Conservation (phyloP, 2,113 vertebrate species). For the Vulpes vulpes region DNA sequence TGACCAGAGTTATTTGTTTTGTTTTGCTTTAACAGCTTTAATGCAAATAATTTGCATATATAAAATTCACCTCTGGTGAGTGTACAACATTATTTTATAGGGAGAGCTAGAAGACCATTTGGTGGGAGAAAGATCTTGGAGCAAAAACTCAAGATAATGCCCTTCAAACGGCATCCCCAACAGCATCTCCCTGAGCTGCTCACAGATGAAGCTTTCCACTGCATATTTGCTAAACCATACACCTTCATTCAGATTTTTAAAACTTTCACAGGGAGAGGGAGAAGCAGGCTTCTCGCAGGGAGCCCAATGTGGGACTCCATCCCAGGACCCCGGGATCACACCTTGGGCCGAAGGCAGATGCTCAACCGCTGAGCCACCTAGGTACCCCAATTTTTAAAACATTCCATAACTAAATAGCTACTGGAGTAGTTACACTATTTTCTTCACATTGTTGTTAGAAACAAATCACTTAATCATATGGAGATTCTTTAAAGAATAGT, state of each 20-base stretch:
- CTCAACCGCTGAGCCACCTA: too few species aligned
- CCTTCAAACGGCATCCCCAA: not conserved
- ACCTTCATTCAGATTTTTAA: not conserved
- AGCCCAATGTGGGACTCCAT: too few species aligned
- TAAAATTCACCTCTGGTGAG: not conserved
- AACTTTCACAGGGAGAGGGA: not conserved
- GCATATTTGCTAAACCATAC: not conserved
- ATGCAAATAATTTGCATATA: not conserved
- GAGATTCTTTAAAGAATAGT: not conserved
- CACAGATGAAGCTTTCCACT: not conserved
- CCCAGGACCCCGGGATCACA: too few species aligned
- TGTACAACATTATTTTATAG: not conserved
- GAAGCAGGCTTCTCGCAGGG: too few species aligned
- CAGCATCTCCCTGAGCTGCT: not conserved
- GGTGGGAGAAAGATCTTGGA: not conserved
- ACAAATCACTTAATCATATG: not conserved
- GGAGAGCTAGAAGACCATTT: not conserved
- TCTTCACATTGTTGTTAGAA: not conserved
- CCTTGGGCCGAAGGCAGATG: too few species aligned
- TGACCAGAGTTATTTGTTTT: not conserved
- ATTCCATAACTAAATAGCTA: not conserved
- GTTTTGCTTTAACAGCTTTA: not conserved
- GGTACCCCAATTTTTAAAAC: not conserved
- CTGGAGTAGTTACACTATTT: not conserved
- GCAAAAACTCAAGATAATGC: not conserved